Conservation (phyloP, 2,113 vertebrate species). For the Symphodus melops region DNA sequence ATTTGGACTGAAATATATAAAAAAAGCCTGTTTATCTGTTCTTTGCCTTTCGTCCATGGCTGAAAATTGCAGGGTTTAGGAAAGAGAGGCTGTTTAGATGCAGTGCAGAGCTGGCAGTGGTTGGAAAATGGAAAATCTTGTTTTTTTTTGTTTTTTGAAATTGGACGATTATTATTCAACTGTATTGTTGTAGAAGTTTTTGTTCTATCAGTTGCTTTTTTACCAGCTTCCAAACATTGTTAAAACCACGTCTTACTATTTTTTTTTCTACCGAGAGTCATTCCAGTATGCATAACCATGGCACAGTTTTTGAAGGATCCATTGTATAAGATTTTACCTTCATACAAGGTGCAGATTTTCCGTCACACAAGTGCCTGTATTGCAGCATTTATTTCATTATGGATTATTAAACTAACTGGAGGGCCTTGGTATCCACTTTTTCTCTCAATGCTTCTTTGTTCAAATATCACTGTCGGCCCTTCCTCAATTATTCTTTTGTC, state of each 20-base stretch:
- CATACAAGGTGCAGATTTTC: conserved; percentile 65
- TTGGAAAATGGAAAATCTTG: conserved; percentile 13
- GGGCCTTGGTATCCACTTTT: conserved; percentile 71
- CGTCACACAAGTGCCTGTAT: conserved; percentile 51
- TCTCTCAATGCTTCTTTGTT: conserved; percentile 68
- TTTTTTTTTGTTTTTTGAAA: conserved; percentile 43
- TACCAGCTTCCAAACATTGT: conserved; percentile 25
- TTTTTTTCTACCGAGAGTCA: conserved; percentile 26
- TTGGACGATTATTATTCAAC: conserved; percentile 31
- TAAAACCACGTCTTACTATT: conserved; percentile 18
- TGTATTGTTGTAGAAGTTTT: conserved; percentile 30
- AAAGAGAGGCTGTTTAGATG: conserved; percentile 46
- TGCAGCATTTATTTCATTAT: conserved; percentile 75
- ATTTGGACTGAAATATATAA: conserved; percentile 80
- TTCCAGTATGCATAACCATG: conserved; percentile 24
- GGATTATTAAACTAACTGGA: conserved; percentile 80
- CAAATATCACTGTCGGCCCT: conserved; percentile 80
- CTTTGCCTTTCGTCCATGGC: conserved; percentile 59
- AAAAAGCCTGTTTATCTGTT: conserved; percentile 67
- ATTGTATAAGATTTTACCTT: conserved; percentile 37
- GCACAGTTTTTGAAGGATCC: conserved; percentile 36
- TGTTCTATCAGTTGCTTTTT: conserved; percentile 1
- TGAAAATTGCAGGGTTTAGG: conserved; percentile 64
- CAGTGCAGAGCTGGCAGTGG: conserved; percentile 31
- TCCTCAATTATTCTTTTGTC: conserved; percentile 78